Evolutionary conservation across 2,888 invertebrate species (phyloP), one percentile per base, ranked within the genome.

Genomic region (Spicauda simplicius): DNA sequence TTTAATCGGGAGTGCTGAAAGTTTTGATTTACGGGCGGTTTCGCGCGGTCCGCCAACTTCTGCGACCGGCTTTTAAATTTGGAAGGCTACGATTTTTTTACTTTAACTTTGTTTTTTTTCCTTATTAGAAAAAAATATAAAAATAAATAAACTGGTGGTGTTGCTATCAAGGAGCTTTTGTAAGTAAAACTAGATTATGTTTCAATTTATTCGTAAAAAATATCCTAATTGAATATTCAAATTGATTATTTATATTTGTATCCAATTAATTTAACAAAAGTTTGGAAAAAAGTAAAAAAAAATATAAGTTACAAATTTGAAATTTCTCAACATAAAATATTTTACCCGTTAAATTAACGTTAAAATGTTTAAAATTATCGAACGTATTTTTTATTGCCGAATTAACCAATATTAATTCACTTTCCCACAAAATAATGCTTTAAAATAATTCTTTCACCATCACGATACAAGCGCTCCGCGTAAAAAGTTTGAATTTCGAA

Each of bases 401-500:
- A 41, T 41, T 41, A 2, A 41, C 10, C 1, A 3, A 14, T 41
- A 41, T 14, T 14, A 12, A 41, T 10, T 41, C 14, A 14, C 14
- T 14, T 2, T 3, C 14, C 12, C 10, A 2, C 2, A 14, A 14
- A 41, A 41, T 6, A 33, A 10, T 33, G 7, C 33, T 33, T 41
- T 10, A 41, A 1, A 41, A 41, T 41, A 41, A 41, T 14, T 14
- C 1, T 14, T 14, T 41, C 7, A 3, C 14, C 14, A 11, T 41
- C 41, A 14, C 41, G 14, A 5, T 5, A 41, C 3, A 0, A 2
- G 12, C 14, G 25, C 8, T 16, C 11, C 69, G 70, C 83, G 83
- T 74, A 78, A 85, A 90, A 91, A 90, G 88, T 91, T 91, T 82
- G 73, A 73, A 80, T 79, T 83, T 78, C 71, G 72, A 74, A 74